Conservation (phyloP, 2,797 vertebrate species). For the Capromys pilorides region DNA sequence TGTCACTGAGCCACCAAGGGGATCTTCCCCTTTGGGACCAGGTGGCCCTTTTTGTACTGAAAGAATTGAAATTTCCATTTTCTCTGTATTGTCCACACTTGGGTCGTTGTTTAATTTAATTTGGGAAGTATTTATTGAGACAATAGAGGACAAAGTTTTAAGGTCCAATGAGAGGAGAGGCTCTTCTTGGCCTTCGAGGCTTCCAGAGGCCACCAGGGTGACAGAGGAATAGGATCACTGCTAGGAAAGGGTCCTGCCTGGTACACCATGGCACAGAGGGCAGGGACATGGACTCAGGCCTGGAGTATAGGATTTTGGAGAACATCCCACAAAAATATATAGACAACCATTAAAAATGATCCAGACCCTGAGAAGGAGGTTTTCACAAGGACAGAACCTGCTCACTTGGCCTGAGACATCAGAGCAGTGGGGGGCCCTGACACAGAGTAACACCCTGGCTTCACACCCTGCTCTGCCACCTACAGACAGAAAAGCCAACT, state of each 20-base stretch:
- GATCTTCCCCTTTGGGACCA: not conserved
- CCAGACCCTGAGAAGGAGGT: not conserved
- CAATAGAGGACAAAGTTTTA: not conserved
- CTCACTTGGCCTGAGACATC: not conserved
- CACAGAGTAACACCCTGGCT: rapidly evolving
- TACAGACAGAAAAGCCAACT: not conserved
- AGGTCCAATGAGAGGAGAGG: not conserved
- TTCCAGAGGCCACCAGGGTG: not conserved
- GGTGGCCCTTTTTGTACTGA: not conserved
- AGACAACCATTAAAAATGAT: not conserved
- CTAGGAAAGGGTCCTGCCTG: not conserved
- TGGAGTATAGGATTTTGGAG: not conserved
- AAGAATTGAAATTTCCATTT: not conserved
- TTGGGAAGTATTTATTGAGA: not conserved
- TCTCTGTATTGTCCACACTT: not conserved
- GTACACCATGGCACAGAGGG: rapidly evolving
- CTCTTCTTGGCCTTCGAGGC: not conserved
- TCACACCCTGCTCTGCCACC: not conserved
- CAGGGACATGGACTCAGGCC: not conserved
- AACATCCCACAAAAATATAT: not conserved
- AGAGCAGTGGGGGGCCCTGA: rapidly evolving
- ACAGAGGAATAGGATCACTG: rapidly evolving
- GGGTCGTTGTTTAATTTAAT: not conserved
- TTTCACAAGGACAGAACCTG: not conserved
- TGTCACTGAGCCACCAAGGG: not conserved